A percentile compares a stretch with the other conserved stretches of the same genome.
phyloP scores from a whole-genome alignment of 1,140 invertebrate genomes.

The Bradynema listronoti region DNA sequence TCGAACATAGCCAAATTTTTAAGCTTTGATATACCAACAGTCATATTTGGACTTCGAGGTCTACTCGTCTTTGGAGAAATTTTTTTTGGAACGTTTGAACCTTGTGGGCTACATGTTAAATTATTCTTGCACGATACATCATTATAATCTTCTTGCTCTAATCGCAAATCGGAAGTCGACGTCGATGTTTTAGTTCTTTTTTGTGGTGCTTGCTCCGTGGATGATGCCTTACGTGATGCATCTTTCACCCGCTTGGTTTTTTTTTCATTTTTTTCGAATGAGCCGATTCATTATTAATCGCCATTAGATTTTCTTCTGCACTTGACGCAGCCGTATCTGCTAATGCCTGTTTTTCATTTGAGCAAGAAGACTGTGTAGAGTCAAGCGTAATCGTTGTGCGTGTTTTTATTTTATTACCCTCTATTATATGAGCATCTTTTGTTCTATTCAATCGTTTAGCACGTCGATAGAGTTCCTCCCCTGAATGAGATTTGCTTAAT shows the following conservation, averaged over 20 bases:
- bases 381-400: constrained; percentile 13
- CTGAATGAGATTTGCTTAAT: too few species aligned
- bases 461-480: constrained; percentile 22
- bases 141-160: too few species aligned
- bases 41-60: too few species aligned
- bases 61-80: too few species aligned
- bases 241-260: constrained; percentile 11
- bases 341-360: too few species aligned
- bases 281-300: not conserved
- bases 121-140: too few species aligned
- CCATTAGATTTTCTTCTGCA: not conserved
- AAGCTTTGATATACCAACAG: too few species aligned
- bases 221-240: constrained; percentile 23
- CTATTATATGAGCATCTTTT: not conserved
- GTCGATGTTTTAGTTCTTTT: constrained; percentile 14
- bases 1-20: too few species aligned
- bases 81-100: too few species aligned
- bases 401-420: not conserved
- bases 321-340: constrained; percentile 4
- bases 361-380: constrained; percentile 14
- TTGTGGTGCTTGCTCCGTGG: constrained; percentile 34
- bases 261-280: not conserved
- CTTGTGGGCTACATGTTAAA: too few species aligned
- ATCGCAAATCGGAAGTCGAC: too few species aligned
- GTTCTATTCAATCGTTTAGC: constrained; percentile 24